Conservation (phyloP, 2,113 vertebrate species). For the Axis porcinus region DNA sequence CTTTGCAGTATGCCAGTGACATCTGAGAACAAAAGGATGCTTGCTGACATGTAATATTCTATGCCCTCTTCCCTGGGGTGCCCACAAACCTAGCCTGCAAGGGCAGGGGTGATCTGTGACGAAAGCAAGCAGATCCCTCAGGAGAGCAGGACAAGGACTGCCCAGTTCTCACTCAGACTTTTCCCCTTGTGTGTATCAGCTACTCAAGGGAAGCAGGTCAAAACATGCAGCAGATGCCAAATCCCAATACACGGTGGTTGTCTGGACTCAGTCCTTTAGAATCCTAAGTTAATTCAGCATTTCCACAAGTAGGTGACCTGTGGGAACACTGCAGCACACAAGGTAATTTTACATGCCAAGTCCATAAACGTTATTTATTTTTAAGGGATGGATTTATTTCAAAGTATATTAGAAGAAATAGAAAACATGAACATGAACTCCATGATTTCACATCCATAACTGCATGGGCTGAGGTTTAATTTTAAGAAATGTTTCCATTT, state of each 20-base stretch:
- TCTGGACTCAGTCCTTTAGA: background rate
- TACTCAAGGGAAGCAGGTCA: background rate
- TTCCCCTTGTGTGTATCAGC: background rate
- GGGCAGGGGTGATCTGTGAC: background rate
- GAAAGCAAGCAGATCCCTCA: background rate
- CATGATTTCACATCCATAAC: background rate
- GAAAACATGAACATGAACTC: background rate
- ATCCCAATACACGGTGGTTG: background rate
- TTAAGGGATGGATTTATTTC: background rate
- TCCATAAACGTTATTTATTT: background rate
- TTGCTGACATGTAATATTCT: fast-evolving
- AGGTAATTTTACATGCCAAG: background rate
- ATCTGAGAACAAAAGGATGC: background rate
- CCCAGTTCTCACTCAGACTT: background rate
- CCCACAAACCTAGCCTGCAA: background rate
- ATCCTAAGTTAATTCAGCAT: background rate
- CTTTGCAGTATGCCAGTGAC: background rate
- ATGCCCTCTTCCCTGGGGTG: background rate
- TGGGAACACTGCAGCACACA: background rate
- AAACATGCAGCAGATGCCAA: background rate
- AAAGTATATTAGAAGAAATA: background rate
- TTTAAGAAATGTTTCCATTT: background rate
- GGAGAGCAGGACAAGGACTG: background rate
- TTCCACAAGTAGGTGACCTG: background rate
- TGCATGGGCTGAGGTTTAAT: background rate